Percentiles rank a stretch among this genome's conserved stretches.
These are phyloP conservation scores for Oeneis ivallda DNA, from an alignment of 2,888 invertebrate genomes.

Conservation along the genomic window DNA sequence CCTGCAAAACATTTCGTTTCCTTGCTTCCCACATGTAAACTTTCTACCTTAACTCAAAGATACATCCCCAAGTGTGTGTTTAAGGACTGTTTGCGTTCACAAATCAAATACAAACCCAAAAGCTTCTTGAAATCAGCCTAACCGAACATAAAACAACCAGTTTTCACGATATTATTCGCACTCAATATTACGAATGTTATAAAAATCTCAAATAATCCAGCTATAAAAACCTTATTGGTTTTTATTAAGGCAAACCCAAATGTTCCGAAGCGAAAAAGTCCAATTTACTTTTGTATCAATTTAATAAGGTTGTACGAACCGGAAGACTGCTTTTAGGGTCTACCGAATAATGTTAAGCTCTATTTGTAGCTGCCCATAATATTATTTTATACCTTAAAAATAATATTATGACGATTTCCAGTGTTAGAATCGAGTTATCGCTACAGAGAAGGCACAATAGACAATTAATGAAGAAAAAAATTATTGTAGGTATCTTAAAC, in stretches of 20 bases:
- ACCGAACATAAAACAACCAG: slow-evolving; percentile 9
- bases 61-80: neutral
- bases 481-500: too few species aligned
- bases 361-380: neutral
- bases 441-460: too few species aligned
- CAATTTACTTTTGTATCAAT: slow-evolving; percentile 22
- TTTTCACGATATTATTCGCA: slow-evolving; percentile 5
- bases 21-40: neutral
- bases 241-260: slow-evolving; percentile 12
- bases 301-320: slow-evolving; percentile 14
- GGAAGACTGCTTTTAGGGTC: slow-evolving; percentile 12
- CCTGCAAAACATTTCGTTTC: neutral
- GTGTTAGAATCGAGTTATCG: too few species aligned
- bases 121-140: slow-evolving; percentile 2
- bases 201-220: slow-evolving; percentile 15
- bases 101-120: slow-evolving; percentile 1
- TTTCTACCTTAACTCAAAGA: slow-evolving; percentile 1
- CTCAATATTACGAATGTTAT: slow-evolving; percentile 7
- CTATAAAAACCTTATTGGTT: slow-evolving; percentile 16
- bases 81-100: neutral
- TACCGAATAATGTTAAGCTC: neutral
- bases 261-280: slow-evolving; percentile 19
- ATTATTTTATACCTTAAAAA: slow-evolving; percentile 1
- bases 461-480: too few species aligned
- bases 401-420: neutral